Base-by-base conservation (phyloP, 2,797 vertebrate genomes). In the Chrosomus eos region DNA sequence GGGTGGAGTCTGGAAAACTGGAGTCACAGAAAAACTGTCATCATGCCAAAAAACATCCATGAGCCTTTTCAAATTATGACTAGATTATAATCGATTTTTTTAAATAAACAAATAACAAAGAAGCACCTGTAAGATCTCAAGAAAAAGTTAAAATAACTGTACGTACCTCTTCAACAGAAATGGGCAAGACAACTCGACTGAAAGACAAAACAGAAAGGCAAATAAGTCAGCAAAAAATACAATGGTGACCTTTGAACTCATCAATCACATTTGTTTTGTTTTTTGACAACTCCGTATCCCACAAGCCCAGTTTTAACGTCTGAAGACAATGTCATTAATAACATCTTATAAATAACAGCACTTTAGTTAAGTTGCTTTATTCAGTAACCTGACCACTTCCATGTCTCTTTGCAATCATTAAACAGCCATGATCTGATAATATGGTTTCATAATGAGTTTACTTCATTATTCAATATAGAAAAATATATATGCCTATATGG, bases 151-250 rank as follows among this genome's bases (percentile, higher is more conserved):
- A 51, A 45, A 40, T 40, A 1, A 43, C 48, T 66, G 43, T 36
- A 80, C 97, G 97, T 93, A 99, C 98, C 97, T 99, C 98, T 81
- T 98, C 97, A 92, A 99, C 98, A 64, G 98, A 98, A 85, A 99
- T 91, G 4, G 98, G 98, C 92, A 99, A 95, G 91, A 99, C 91
- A 85, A 99, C 95, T 0, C 97, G 97, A 93, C 98, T 99, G 73
- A 0, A 88, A 88, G 62, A 88, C 88, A 72, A 91, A 95, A 93
- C 43, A 94, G 80, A 53, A 36, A 87, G 64, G 71, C 73, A 40
- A 21, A 4, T 3, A 31, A 53, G 62, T 60, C 36, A 84, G 67
- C 76, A 64, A 23, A 36, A 79, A 71, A 31, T 26, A 19, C 19
- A 5, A 71, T 19, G 1, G 14, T 38, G 43, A 64, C 66, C 75